Evolutionary conservation across 2,888 invertebrate genomes (phyloP).

Genomic region (Thymelicus sylvestris): DNA sequence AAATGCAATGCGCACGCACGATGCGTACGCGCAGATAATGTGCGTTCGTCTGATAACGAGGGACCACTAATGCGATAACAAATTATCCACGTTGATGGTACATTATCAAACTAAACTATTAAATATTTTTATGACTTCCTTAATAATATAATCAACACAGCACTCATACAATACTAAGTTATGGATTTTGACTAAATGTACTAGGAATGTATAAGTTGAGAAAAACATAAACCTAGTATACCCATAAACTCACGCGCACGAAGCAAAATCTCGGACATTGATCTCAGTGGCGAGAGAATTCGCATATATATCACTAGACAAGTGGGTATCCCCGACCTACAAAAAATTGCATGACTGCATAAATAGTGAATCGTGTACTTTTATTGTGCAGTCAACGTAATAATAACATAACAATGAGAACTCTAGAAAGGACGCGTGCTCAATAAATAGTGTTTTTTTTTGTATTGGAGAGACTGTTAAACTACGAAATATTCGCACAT

Average conservation of each 20-base stretch:
- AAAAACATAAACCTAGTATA: not conserved
- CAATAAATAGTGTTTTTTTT: constrained; percentile 60
- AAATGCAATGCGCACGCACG: constrained; percentile 76
- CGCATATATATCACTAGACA: constrained; percentile 63
- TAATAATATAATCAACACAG: constrained; percentile 12
- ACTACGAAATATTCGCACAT: constrained; percentile 83
- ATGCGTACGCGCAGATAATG: constrained; percentile 70
- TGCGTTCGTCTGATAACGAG: constrained; percentile 70
- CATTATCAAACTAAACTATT: constrained; percentile 51
- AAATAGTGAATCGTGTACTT: constrained; percentile 66
- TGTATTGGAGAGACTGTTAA: constrained; percentile 65
- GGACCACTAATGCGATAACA: constrained; percentile 61
- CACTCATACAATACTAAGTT: constrained; percentile 4
- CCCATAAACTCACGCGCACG: constrained; percentile 30
- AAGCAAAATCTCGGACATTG: constrained; percentile 51
- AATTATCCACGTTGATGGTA: constrained; percentile 52
- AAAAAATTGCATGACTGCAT: constrained; percentile 64
- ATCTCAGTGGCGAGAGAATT: constrained; percentile 59
- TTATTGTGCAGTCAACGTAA: constrained; percentile 73
- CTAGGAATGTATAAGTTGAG: constrained; percentile 4
- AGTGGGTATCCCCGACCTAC: constrained; percentile 77
- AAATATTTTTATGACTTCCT: not conserved
- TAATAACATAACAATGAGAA: constrained; percentile 76
- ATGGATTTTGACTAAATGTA: constrained; percentile 18
- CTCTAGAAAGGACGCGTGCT: constrained; percentile 67